phyloP scores from a whole-genome alignment of 2,113 vertebrate genomes.

The Hypocryptadius cinnamomeus region DNA sequence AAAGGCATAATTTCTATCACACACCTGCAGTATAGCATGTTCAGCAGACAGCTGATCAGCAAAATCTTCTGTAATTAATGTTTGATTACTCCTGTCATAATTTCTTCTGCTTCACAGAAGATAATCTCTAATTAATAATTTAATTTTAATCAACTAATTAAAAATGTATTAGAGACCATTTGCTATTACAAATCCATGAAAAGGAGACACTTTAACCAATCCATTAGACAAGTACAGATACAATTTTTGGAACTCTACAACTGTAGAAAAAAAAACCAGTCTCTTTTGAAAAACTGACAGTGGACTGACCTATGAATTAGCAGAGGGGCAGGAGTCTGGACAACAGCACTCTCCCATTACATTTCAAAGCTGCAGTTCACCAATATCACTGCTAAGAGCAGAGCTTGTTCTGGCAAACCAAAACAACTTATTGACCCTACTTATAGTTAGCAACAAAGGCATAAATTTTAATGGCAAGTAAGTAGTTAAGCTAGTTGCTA shows the following conservation, averaged over 20 bases:
- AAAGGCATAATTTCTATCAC: neutral
- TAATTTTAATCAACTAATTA: constrained; percentile 8
- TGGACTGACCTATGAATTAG: neutral
- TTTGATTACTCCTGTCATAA: neutral
- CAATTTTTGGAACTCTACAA: constrained; percentile 6
- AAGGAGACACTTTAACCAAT: constrained; percentile 3
- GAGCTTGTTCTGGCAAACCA: neutral
- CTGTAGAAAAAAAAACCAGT: neutral
- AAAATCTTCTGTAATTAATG: constrained; percentile 9
- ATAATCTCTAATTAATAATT: constrained; percentile 3
- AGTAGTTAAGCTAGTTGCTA: neutral
- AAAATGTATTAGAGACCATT: neutral
- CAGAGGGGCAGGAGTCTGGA: neutral
- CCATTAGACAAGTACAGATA: neutral
- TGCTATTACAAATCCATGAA: neutral
- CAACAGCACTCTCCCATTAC: neutral
- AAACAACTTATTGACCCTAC: neutral
- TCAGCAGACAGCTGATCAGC: neutral
- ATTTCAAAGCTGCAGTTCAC: constrained; percentile 25
- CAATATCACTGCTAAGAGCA: constrained; percentile 30
- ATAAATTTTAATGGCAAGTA: neutral
- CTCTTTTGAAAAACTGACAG: constrained; percentile 19
- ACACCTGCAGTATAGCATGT: neutral
- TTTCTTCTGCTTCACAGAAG: constrained; percentile 25
- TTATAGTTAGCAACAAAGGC: neutral